Base-by-base conservation (phyloP, 2,113 vertebrate species). In the Empidonax traillii region DNA sequence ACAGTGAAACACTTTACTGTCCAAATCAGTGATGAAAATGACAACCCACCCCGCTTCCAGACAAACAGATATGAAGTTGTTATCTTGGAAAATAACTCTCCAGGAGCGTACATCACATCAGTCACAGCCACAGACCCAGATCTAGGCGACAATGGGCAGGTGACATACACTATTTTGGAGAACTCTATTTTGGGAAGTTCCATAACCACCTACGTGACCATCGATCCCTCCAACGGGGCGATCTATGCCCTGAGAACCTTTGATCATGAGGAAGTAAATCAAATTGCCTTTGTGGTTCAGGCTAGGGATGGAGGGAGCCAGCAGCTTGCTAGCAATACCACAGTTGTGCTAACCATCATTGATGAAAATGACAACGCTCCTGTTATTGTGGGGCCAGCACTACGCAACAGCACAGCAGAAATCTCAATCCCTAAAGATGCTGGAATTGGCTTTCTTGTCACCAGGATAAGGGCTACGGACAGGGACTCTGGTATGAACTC, bases 301-400 rank as follows among this genome's bases (percentile, higher is more conserved):
- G 99, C 99, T 3, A 98, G 98, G 51, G 99, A 99, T 10, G 98
- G 98, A 31, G 99, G 99, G 12, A 98, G 69, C 85, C 98, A 97
- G 90, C 99, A 87, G 65, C 98, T 99, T 3, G 96, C 90, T 4
- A 98, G 98, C 89, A 99, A 99, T 55, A 95, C 99, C 85, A 99
- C 99, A 0, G 98, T 99, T 15, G 98, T 99, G 1, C 98, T 99
- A 14, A 99, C 99, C 17, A 96, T 99, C 82, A 97, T 99, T 12
- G 99, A 99, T 14, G 99, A 99, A 92, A 99, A 99, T 6, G 99
- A 99, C 97, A 99, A 99, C 1, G 90, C 98, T 2, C 99, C 99
- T 1, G 93, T 99, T 62, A 99, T 99, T 4, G 98, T 99, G 86
- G 98, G 98, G 13, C 99, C 99, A 2, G 91, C 80, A 0, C 97